Evolutionary conservation across 2,797 vertebrate genomes (phyloP).

Genomic region (Halcyon smyrnensis): DNA sequence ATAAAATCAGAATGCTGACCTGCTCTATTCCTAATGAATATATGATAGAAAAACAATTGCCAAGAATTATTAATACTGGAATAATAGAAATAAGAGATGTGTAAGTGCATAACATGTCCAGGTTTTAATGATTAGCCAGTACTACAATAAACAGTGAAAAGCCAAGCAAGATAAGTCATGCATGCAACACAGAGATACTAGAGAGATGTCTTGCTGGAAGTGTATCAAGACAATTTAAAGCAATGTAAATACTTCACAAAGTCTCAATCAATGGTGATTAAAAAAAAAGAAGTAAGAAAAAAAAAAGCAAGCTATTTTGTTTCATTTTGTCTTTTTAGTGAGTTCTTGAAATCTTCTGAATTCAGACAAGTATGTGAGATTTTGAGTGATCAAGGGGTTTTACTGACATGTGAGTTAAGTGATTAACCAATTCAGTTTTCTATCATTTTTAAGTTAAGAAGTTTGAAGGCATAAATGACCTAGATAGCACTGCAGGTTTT

Average conservation of each 20-base stretch:
- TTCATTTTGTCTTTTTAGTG: background rate
- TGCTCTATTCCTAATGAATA: background rate
- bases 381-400: background rate
- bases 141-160: background rate
- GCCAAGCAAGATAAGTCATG: background rate
- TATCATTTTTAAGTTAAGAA: background rate
- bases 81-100: background rate
- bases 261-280: background rate
- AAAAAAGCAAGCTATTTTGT: background rate
- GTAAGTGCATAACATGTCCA: fast-evolving
- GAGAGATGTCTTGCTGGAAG: background rate
- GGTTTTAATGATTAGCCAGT: background rate
- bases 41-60: background rate
- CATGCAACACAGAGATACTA: background rate
- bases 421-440: background rate
- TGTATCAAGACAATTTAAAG: background rate
- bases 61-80: background rate
- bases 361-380: background rate
- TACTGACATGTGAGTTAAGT: background rate
- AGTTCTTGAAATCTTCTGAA: background rate
- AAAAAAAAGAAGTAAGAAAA: background rate
- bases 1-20: background rate
- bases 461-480: background rate
- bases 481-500: background rate
- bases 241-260: background rate